phyloP scores from a whole-genome alignment of 2,888 invertebrate species.

The Drosophila gaucha region DNA sequence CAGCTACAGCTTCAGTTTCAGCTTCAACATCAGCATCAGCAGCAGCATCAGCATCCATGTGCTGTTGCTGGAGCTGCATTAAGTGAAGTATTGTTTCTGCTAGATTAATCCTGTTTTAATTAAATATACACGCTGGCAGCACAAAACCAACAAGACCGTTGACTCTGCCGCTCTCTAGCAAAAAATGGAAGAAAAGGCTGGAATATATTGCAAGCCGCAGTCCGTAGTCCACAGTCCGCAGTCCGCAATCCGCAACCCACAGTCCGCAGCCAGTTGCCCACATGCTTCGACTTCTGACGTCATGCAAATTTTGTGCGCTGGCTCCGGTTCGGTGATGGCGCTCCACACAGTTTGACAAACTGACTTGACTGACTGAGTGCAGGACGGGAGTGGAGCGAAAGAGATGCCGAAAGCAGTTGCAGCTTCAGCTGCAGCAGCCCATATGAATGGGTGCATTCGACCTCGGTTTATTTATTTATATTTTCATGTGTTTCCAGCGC shows the following conservation, averaged over 20 bases:
- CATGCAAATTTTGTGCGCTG: conserved; percentile 70
- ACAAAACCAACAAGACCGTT: conserved; percentile 75
- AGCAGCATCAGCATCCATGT: conserved; percentile 29
- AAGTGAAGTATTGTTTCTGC: conserved; percentile 82
- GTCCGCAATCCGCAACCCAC: not conserved
- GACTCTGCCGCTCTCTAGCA: conserved; percentile 32
- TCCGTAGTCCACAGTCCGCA: conserved; percentile 19
- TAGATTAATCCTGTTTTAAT: conserved; percentile 81
- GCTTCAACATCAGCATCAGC: conserved; percentile 9
- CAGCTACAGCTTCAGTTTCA: conserved; percentile 24
- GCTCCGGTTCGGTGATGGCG: conserved; percentile 26
- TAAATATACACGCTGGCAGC: conserved; percentile 81
- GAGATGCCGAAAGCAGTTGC: conserved; percentile 22
- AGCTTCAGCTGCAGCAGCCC: conserved; percentile 19
- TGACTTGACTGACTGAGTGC: conserved; percentile 67
- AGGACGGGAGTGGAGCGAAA: conserved; percentile 9
- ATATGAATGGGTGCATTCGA: conserved; percentile 71
- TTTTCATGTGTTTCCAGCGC: conserved; percentile 54
- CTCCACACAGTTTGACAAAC: conserved; percentile 70
- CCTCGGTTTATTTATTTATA: conserved; percentile 80
- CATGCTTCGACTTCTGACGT: conserved; percentile 77
- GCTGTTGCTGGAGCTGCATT: conserved; percentile 65
- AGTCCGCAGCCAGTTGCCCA: conserved; percentile 5
- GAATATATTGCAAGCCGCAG: conserved; percentile 50
- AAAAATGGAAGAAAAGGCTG: conserved; percentile 38